Percentiles rank a stretch among this genome's conserved stretches.
Conservation (phyloP, 2,888 invertebrate species). For the Phasia obesa region DNA sequence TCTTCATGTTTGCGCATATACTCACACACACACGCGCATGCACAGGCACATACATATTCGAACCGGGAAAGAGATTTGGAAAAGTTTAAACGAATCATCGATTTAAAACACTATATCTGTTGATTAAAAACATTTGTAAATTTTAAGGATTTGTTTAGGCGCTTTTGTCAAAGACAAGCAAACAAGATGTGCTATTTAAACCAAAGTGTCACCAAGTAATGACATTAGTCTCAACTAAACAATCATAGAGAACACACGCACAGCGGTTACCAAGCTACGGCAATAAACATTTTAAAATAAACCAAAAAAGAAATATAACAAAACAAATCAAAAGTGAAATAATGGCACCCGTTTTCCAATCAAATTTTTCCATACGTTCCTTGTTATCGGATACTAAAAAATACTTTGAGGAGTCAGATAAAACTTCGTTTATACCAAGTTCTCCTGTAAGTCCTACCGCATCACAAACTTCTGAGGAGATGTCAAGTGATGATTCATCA, state of each 20-base stretch:
- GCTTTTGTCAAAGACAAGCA: background rate
- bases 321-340: slow-evolving; percentile 3
- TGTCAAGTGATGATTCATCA: slow-evolving; percentile 50
- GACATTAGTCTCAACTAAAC: slow-evolving; percentile 60
- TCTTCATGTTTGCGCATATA: slow-evolving; percentile 10
- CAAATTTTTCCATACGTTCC: slow-evolving; percentile 77
- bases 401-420: slow-evolving; percentile 11
- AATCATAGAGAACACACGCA: slow-evolving; percentile 31
- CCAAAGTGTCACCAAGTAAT: slow-evolving; percentile 10
- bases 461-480: slow-evolving; percentile 42
- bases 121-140: slow-evolving; percentile 64
- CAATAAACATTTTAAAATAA: background rate
- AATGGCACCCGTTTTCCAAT: slow-evolving; percentile 80
- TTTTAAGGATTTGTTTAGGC: slow-evolving; percentile 39
- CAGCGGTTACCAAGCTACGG: background rate
- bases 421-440: slow-evolving; percentile 24
- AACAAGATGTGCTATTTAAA: slow-evolving; percentile 8
- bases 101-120: slow-evolving; percentile 47
- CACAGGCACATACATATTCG: too few species aligned
- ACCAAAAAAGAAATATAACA: background rate
- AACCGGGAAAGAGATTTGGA: slow-evolving; percentile 32
- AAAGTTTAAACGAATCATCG: slow-evolving; percentile 44
- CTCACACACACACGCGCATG: background rate
- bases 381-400: slow-evolving; percentile 70
- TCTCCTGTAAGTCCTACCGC: slow-evolving; percentile 27